phyloP scores from a whole-genome alignment of 2,113 vertebrate species.

The Paramormyrops kingsleyae region DNA sequence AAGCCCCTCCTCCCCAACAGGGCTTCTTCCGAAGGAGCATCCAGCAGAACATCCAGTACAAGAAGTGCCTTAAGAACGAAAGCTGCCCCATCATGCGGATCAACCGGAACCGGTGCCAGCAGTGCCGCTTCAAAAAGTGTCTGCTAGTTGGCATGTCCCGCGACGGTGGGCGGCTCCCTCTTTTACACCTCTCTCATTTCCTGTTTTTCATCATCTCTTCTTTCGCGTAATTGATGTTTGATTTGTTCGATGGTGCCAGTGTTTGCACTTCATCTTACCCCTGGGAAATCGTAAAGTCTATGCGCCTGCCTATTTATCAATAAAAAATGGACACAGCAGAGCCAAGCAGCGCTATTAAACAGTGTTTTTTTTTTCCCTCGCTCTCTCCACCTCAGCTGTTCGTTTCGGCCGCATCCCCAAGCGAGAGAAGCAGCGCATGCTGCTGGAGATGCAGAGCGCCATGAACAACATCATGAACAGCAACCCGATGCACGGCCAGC shows the following conservation, averaged over 20 bases:
- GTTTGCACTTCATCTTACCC: background rate
- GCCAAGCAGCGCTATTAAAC: background rate
- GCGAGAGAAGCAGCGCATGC: constrained; percentile 91
- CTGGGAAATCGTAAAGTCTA: background rate
- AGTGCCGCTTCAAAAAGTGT: constrained; percentile 96
- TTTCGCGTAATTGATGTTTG: background rate
- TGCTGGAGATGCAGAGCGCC: constrained; percentile 94
- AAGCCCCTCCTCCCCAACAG: constrained; percentile 44
- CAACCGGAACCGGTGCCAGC: constrained; percentile 93
- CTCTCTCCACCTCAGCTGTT: constrained; percentile 66
- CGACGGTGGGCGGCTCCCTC: constrained; percentile 72
- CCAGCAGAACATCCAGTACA: constrained; percentile 97
- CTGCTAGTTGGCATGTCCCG: constrained; percentile 91
- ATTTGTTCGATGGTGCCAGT: background rate
- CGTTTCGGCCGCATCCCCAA: constrained; percentile 95
- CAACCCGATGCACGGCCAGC: constrained; percentile 36
- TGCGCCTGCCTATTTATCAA: background rate
- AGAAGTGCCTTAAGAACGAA: constrained; percentile 96
- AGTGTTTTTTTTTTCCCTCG: too few species aligned
- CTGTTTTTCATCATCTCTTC: background rate
- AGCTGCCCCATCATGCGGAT: constrained; percentile 94
- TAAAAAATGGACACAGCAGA: background rate
- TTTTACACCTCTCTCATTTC: background rate
- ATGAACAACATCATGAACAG: constrained; percentile 96
- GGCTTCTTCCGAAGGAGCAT: constrained; percentile 96